Conservation (phyloP, 2,888 invertebrate species). For the Andrena dorsata region DNA sequence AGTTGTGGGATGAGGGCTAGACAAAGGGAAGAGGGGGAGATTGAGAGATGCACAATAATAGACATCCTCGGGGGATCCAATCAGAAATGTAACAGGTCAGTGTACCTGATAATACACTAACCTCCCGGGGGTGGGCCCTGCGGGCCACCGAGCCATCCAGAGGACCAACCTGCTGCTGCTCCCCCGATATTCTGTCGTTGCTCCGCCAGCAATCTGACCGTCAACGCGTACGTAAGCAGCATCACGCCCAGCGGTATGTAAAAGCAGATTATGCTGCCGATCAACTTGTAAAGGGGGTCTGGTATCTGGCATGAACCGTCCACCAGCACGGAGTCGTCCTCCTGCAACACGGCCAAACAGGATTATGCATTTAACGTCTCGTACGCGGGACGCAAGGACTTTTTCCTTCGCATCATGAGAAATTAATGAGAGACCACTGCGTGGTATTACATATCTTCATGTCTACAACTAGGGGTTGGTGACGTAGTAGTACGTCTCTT, state of each 20-base stretch:
- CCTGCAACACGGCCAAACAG: slow-evolving; percentile 86
- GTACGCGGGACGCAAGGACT: not conserved
- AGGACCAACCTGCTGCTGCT: slow-evolving; percentile 89
- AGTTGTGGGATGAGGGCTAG: not conserved
- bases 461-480: too few relatives aligned
- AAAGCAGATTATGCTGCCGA: slow-evolving; percentile 97
- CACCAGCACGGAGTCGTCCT: slow-evolving; percentile 93
- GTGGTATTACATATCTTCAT: too few relatives aligned
- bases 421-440: too few relatives aligned
- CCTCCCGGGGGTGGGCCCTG: slow-evolving; percentile 76
- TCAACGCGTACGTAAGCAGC: slow-evolving; percentile 97
- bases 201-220: slow-evolving; percentile 93
- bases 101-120: slow-evolving; percentile 73
- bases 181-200: slow-evolving; percentile 91
- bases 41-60: not conserved
- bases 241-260: slow-evolving; percentile 98
- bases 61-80: not conserved
- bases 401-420: too few relatives aligned
- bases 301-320: slow-evolving; percentile 95
- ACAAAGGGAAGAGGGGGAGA: not conserved
- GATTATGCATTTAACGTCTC: slow-evolving; percentile 40
- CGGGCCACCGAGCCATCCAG: slow-evolving; percentile 90
- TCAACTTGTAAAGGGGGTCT: slow-evolving; percentile 94
- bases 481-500: too few relatives aligned
- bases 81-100: slow-evolving; percentile 55